Base-by-base conservation (phyloP, 2,797 vertebrate species). In the Antrozous pallidus region DNA sequence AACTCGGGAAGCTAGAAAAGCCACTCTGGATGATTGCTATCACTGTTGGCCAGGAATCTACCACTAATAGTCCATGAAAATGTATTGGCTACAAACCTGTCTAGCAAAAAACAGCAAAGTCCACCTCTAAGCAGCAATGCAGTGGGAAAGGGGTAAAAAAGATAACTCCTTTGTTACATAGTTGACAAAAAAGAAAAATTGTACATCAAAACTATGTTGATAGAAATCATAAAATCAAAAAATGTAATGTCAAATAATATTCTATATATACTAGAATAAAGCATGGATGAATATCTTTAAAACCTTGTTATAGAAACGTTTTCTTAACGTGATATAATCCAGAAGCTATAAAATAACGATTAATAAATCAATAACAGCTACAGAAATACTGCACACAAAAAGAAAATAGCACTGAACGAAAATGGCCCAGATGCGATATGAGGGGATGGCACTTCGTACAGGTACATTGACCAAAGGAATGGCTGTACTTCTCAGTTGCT, bases 391-490 rank as follows among this genome's bases (percentile, higher is more conserved):
- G 20, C 47, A 28, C 63, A 24, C 58, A 45, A 78, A 82, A 89
- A 33, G 4, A 70, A 92, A 91, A 63, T 14, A 17, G 22, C 42
- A 73, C 45, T n/a, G 13, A 45, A 8, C 0, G 24, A 2, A 38
- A 17, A 24, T 3, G 28, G 17, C 17, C 13, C 40, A 51, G 4
- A 4, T 12, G 18, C 58, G 3, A 2, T 9, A 4, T 24, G 33
- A 63, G 4, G 45, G 9, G 1, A 13, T 13, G 24, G 20, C 61
- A 18, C 47, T 0, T 1, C 4, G 5, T 14, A 6, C 4, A 20
- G 24, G 2, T 40, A 5, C 22, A 6, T 6, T 6, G 33, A 33
- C 8, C 38, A 3, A 28, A 18, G 24, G 18, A 42, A 45, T 10
- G 18, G 2, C 4, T 31, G 2, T 13, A 14, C 14, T 11, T 58